Evolutionary conservation across 2,113 vertebrate species (phyloP).

Genomic region (Podarcis raffonei): DNA sequence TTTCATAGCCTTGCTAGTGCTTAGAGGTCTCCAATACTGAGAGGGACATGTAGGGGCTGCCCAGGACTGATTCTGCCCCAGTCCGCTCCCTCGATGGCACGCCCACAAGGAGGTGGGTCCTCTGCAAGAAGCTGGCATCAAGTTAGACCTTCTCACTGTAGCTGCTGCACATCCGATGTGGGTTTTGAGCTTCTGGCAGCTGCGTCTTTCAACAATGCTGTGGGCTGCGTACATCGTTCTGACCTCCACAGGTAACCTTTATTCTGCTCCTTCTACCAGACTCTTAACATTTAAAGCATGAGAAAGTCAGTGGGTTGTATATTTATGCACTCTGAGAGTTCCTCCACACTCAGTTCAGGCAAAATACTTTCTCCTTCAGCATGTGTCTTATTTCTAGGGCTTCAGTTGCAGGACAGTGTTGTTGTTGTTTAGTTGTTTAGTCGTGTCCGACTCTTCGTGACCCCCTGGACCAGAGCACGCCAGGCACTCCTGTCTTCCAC

Average conservation of each 20-base stretch:
- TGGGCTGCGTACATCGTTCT: background rate
- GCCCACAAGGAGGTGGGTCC: background rate
- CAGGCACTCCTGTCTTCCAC: too few species aligned
- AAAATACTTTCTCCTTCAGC: background rate
- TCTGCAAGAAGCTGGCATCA: background rate
- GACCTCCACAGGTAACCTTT: background rate
- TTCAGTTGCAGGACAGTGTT: background rate
- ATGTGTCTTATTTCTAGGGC: background rate
- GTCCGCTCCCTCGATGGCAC: background rate
- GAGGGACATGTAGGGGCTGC: too few species aligned
- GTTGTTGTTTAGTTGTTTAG: too few species aligned
- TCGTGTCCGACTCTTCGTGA: too few species aligned
- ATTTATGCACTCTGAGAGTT: background rate
- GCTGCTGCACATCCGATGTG: background rate
- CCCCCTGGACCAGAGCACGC: too few species aligned
- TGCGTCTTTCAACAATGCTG: background rate
- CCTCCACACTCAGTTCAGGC: background rate
- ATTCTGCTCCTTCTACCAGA: too few species aligned
- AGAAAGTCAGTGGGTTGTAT: background rate
- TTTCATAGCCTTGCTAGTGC: too few species aligned
- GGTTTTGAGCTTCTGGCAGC: background rate
- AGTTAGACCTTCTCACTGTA: background rate
- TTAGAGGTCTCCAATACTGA: too few species aligned
- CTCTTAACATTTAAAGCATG: background rate
- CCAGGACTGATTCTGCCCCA: background rate